Percentiles rank a stretch among this genome's conserved stretches.
Evolutionary conservation across 2,888 invertebrate genomes (phyloP).

Genomic region (Orchesella flavescens): DNA sequence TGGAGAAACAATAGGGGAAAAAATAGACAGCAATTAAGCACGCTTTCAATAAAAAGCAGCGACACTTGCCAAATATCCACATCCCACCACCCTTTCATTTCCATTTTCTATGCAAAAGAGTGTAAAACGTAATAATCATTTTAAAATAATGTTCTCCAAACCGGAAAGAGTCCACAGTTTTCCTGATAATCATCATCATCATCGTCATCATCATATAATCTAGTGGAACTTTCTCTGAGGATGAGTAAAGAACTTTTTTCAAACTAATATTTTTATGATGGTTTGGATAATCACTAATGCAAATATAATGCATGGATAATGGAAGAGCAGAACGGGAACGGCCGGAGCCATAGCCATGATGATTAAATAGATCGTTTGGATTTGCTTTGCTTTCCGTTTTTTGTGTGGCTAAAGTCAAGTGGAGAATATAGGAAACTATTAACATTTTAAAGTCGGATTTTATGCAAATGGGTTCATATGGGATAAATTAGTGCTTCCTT

Average conservation of each 20-base stretch:
- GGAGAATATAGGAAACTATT: slow-evolving; percentile 46
- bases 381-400: neutral
- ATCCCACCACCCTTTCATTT: neutral
- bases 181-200: too few species aligned
- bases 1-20: neutral
- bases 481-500: slow-evolving; percentile 66
- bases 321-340: neutral
- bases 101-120: slow-evolving; percentile 1
- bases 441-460: slow-evolving; percentile 63
- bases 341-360: neutral
- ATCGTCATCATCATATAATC: too few species aligned
- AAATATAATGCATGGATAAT: too few species aligned
- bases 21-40: slow-evolving; percentile 17
- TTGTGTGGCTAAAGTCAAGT: neutral
- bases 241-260: too few species aligned
- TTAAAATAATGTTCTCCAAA: neutral
- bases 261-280: too few species aligned
- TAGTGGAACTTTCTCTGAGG: too few species aligned
- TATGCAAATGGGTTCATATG: slow-evolving; percentile 64
- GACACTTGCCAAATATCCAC: neutral
- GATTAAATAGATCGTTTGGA: too few species aligned
- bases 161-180: too few species aligned
- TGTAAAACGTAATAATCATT: slow-evolving; percentile 18
- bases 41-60: neutral
- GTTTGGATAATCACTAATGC: too few species aligned